Evolutionary conservation across 92 coral and sea anemone species (phyloP).

Genomic region (Chrysogorgia sp.): DNA sequence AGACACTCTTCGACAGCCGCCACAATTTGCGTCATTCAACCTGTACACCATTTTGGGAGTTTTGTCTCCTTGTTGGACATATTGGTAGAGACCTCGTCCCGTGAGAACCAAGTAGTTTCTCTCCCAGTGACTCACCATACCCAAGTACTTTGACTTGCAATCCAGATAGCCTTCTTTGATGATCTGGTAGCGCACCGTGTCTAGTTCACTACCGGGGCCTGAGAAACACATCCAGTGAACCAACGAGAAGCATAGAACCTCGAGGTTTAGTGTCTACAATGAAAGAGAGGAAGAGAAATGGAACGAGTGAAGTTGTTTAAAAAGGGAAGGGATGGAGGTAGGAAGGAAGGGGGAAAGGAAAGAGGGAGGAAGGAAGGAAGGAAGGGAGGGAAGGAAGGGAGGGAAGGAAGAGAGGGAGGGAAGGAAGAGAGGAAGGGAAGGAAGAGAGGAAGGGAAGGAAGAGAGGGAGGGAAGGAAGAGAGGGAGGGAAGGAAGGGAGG

Average conservation of each 20-base stretch:
- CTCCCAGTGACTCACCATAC: conserved; percentile 70
- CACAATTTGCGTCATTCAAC: conserved; percentile 24
- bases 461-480: background rate
- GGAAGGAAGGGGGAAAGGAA: conserved; percentile 24
- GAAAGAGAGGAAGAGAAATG: background rate
- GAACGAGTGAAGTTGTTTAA: too few species aligned
- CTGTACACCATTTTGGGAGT: conserved; percentile 21
- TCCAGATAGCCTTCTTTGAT: conserved; percentile 76
- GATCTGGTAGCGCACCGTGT: conserved; percentile 62
- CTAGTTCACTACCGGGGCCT: conserved; percentile 73
- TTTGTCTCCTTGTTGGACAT: conserved; percentile 32
- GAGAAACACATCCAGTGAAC: conserved; percentile 78
- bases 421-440: background rate
- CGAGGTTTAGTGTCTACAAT: conserved; percentile 47
- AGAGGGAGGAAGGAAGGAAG: background rate
- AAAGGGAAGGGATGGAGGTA: too few species aligned
- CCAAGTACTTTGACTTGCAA: conserved; percentile 63
- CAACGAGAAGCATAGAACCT: conserved; percentile 62
- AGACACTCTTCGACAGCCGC: conserved; percentile 35
- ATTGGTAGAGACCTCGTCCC: conserved; percentile 44
- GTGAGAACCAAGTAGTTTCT: conserved; percentile 71
- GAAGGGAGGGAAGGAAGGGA: background rate
- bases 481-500: background rate
- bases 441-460: background rate
- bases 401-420: background rate